Conservation (phyloP, 2,888 invertebrate genomes). For the Ametastegia equiseti region DNA sequence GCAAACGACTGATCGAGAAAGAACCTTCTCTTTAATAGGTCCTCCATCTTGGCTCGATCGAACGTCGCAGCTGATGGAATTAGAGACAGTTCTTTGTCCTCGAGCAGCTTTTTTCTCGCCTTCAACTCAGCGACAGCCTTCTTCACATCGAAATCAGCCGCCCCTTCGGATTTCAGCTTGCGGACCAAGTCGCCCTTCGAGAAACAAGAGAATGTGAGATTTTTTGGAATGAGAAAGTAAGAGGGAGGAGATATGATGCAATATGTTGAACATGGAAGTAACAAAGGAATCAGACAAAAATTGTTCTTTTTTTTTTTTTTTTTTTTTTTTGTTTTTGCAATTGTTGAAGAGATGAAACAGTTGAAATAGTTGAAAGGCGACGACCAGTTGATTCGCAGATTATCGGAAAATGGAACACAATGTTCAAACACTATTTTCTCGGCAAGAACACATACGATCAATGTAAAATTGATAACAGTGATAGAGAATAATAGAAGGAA, state of each 20-base stretch:
- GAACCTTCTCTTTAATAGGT: slow-evolving; percentile 96
- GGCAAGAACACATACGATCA: no score
- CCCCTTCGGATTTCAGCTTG: slow-evolving; percentile 90
- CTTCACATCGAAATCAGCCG: slow-evolving; percentile 94
- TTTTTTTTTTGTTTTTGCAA: background rate
- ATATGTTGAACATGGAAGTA: background rate
- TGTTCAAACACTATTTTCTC: no score
- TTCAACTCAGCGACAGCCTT: slow-evolving; percentile 97
- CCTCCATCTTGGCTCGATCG: slow-evolving; percentile 97
- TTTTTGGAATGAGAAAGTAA: background rate
- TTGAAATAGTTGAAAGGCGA: slow-evolving; percentile 10
- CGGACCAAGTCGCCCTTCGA: slow-evolving; percentile 92
- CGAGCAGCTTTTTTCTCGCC: slow-evolving; percentile 90
- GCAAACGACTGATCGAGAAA: slow-evolving; percentile 99
- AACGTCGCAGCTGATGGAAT: slow-evolving; percentile 85
- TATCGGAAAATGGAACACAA: no score
- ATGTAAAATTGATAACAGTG: no score
- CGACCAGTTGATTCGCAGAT: background rate
- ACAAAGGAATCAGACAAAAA: background rate
- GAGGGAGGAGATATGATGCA: background rate
- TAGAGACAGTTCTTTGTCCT: slow-evolving; percentile 94
- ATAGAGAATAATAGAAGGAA: no score
- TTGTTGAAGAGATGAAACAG: background rate
- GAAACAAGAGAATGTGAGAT: slow-evolving; percentile 47
- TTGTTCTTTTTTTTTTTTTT: background rate